Base-by-base conservation (phyloP, 2,113 vertebrate species). In the Oncorhynchus tshawytscha region DNA sequence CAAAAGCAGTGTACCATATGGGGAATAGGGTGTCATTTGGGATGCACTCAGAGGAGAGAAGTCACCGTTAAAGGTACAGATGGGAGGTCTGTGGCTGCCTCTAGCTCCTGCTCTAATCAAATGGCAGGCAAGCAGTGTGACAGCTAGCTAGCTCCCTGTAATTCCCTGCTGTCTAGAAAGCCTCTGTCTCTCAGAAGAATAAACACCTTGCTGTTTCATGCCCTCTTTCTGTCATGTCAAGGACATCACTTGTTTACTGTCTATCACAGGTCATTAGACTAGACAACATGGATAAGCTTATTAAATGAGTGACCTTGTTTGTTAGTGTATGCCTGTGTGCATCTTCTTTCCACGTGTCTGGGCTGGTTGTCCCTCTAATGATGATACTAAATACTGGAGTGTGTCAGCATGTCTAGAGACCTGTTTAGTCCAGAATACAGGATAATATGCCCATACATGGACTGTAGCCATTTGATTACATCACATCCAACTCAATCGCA, bases 21-120 rank as follows among this genome's bases (percentile, higher is more conserved):
- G 39, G 68, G 76, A 5, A 89, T 11, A 24, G 59, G 9, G 59
- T 5, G 59, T 1, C 59, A 62, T n/a, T 22, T 22, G n/a, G 59
- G 2, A 62, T 22, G 5, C n/a, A 24, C 0, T 82, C 79, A 82
- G 84, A 82, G 25, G 74, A 72, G 66, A 81, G 75, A 77, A 83
- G 79, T 81, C 78, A 75, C 76, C 80, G 76, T 84, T 88, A 83
- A 84, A 78, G 81, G 88, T 85, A 89, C 83, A 88, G 84, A 84
- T 70, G 81, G 88, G 79, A 84, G 76, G 71, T 73, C 82, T 76
- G 82, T 67, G 82, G 12, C 51, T 75, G 74, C 84, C n/a, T 62
- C 39, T 45, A 45, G 39, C 39, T 11, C 39, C 20, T 84, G 78
- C 84, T 8, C 70, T 71, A 80, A 82, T 62, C 20, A 62, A 62